These are phyloP conservation scores for Pristis pectinata DNA, from an alignment of 2,797 vertebrate species.

Conservation along the genomic window DNA sequence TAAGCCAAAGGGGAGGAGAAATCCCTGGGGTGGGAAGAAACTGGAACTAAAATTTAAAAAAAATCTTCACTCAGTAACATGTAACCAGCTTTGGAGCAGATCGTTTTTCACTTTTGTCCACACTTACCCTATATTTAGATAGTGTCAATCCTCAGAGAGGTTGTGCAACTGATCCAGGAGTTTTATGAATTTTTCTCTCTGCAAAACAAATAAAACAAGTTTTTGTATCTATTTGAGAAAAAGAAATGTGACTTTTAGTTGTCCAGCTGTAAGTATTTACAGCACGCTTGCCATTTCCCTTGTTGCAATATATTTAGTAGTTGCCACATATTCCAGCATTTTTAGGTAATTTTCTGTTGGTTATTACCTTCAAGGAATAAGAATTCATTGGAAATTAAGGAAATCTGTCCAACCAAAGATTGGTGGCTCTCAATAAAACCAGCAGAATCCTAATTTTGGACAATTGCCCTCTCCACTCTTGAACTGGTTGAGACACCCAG, in stretches of 20 bases:
- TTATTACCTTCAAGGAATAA: neutral
- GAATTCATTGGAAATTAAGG: neutral
- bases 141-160: slow-evolving; percentile 93
- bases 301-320: neutral
- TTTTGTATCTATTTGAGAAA: neutral
- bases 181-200: slow-evolving; percentile 98
- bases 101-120: neutral
- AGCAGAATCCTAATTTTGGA: neutral
- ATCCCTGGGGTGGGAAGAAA: too few relatives aligned
- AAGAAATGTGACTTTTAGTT: neutral
- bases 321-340: too few relatives aligned
- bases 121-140: slow-evolving; percentile 91
- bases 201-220: slow-evolving; percentile 51
- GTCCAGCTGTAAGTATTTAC: neutral
- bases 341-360: neutral
- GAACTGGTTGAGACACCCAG: too few relatives aligned
- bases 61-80: neutral
- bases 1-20: neutral
- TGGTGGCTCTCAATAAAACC: neutral
- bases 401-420: neutral
- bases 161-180: slow-evolving; percentile 95
- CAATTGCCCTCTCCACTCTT: neutral
- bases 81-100: neutral
- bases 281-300: neutral
- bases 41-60: too few relatives aligned